Evolutionary conservation across 2,113 vertebrate genomes (phyloP), one percentile per base, ranked within the genome.

Genomic region (Silurus meridionalis): DNA sequence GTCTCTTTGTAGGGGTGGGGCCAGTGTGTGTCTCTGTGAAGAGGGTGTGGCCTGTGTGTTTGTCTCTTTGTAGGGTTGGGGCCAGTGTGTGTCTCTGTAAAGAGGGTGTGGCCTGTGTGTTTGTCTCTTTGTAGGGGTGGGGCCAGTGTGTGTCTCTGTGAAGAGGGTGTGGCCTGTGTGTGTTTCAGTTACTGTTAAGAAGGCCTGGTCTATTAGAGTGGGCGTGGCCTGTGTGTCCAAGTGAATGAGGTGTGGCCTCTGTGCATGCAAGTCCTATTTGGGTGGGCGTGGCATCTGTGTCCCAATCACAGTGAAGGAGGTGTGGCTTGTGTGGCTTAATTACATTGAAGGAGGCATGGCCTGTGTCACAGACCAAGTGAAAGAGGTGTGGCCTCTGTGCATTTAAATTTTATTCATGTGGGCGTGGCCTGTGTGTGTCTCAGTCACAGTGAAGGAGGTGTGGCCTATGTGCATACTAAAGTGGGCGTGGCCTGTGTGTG

Each of bases 231-330:
- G 3, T 67, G n/a, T 25, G 23, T 25, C 2, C 0, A 0, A 57
- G 0, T n/a, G 19, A n/a, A 78, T 5, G 23, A 77, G 75, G 75
- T 0, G n/a, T 57, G 75, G 75, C 3, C 53, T 14, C 0, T 17
- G 13, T 78, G 4, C 0, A 0, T 55, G 0, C 55, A 5, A 78
- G 11, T 77, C 5, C 0, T 11, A 25, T 0, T 8, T 1, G 0
- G 17, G 2, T 6, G 28, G 52, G 75, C 5, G 23, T 57, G n/a
- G 14, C 3, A n/a, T 25, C 0, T 28, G 13, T 75, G 72, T 17
- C 28, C 10, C 4, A 0, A n/a, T n/a, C n/a, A n/a, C n/a, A 6
- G 67, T 17, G 28, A 28, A 14, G 63, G 66, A 69, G 17, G 46
- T 9, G 19, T 50, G 46, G 71, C 11, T n/a, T n/a, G n/a, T n/a